Evolutionary conservation across 1,140 invertebrate genomes (phyloP), one percentile per base, ranked within the genome.

Genomic region (Papilio dardanus): DNA sequence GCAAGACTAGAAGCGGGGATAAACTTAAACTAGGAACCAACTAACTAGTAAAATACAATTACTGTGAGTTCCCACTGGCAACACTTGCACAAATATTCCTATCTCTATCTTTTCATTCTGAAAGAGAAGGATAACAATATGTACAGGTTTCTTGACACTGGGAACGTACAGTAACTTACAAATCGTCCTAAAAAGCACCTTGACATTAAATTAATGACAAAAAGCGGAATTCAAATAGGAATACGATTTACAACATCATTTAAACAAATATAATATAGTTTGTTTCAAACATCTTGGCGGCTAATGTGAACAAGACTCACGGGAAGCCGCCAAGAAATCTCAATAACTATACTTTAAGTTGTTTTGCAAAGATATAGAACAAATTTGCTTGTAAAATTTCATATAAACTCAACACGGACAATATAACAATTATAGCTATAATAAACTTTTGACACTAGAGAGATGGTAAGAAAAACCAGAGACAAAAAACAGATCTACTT

Each of bases 1-100:
- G 78, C 75, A 76, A 77, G 86, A 86, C 86, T 86, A 88, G 85
- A 86, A 82, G 80, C 81, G 77, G 76, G 74, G 74, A 77, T 65
- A 79, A 58, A 67, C 62, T 30, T 66, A 75, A 74, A 77, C 50
- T 79, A 78, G 79, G 82, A 80, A 80, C 79, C 68, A 31, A 78
- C 76, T 77, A 66, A 28, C 16, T 28, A 3, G 54, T 28, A 24
- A 62, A 62, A 62, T 24, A 62, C 54, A 10, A 3, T 54, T 46
- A 46, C 1, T 6, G n/a, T 1, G 42, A 46, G 5, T 46, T 46
- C 7, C 16, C 42, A 46, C n/a, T 19, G 8, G 6, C n/a, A n/a
- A 46, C n/a, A 19, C 42, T 6, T 19, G 42, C 19, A 46, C 3
- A 46, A 42, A 42, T 6, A 35, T 8, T 6, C 8, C 5, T 37